Evolutionary conservation across 2,888 invertebrate species (phyloP), one percentile per base, ranked within the genome.

Genomic region (Ectemnius cavifrons): DNA sequence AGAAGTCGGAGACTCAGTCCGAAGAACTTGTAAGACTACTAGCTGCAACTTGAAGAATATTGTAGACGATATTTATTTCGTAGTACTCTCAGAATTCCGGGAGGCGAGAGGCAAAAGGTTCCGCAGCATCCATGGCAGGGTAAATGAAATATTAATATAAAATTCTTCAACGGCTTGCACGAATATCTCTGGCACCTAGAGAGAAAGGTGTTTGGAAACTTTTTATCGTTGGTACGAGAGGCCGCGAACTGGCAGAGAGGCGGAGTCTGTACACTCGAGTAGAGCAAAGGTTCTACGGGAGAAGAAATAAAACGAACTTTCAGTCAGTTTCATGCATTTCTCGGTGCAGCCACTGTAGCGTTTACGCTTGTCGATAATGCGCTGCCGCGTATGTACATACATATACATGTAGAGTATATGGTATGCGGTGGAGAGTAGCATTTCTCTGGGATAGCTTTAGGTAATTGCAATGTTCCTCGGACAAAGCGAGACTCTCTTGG

Each of bases 101-200:
- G 20, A 14, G 27, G 5, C 60, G 23, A 23, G 23, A 23, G 23
- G 23, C 23, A 23, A 23, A 23, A 23, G 23, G 23, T 23, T 28
- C 37, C 37, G 60, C 46, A 18, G 11, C 47, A 45, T 46, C 20
- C 23, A 27, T 14, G 11, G 14, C 14, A n/a, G 14, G 63, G 11
- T n/a, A 70, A 49, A 67, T 76, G 70, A 67, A 76, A 74, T 76
- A 67, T 67, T 76, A 70, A 67, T 74, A 74, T 74, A 28, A 60
- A 70, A 73, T 70, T 66, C 59, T 2, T 18, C 27, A 57, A 60
- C 27, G 23, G 5, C 71, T 16, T 13, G 4, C 52, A 5, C 20
- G 69, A 60, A 49, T 69, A 66, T 70, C 69, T 57, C 37, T 52
- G 28, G 23, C 37, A 62, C 63, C 63, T 27, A 69, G 23, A 47